phyloP scores from a whole-genome alignment of 2,888 invertebrate species.

The Noctuana brunneofusca region DNA sequence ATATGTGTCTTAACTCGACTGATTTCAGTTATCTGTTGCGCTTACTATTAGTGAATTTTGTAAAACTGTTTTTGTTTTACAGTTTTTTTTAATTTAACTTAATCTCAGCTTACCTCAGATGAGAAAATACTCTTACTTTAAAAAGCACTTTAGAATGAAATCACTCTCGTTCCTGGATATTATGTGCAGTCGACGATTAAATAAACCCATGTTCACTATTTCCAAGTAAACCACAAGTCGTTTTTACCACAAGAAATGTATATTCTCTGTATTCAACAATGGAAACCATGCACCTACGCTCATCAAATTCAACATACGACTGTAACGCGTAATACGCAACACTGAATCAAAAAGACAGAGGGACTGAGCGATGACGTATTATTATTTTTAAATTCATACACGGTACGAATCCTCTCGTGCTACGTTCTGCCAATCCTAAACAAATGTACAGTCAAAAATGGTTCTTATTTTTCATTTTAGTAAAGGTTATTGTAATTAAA shows the following conservation, averaged over 20 bases:
- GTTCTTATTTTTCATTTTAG: conserved; percentile 41
- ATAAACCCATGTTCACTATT: neutral
- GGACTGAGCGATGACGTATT: conserved; percentile 70
- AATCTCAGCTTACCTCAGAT: no score
- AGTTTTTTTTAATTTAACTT: no score
- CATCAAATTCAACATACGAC: conserved; percentile 72
- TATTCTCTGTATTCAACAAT: conserved; percentile 45
- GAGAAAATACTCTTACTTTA: no score
- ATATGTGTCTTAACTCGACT: no score
- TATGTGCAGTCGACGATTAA: no score
- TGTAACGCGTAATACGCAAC: conserved; percentile 65
- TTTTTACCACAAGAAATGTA: neutral
- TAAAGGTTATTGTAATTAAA: conserved; percentile 35
- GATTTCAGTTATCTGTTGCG: no score
- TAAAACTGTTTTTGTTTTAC: no score
- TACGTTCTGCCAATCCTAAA: conserved; percentile 34
- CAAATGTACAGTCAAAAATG: conserved; percentile 42
- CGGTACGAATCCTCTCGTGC: conserved; percentile 45
- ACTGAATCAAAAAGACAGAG: conserved; percentile 73
- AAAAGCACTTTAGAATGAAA: no score
- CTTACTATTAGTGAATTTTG: no score
- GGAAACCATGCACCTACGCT: conserved; percentile 53
- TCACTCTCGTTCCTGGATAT: no score
- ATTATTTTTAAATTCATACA: conserved; percentile 79
- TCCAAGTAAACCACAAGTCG: neutral